These are phyloP conservation scores for Urosaurus nigricauda DNA, from an alignment of 2,797 vertebrate species.

Conservation along the genomic window DNA sequence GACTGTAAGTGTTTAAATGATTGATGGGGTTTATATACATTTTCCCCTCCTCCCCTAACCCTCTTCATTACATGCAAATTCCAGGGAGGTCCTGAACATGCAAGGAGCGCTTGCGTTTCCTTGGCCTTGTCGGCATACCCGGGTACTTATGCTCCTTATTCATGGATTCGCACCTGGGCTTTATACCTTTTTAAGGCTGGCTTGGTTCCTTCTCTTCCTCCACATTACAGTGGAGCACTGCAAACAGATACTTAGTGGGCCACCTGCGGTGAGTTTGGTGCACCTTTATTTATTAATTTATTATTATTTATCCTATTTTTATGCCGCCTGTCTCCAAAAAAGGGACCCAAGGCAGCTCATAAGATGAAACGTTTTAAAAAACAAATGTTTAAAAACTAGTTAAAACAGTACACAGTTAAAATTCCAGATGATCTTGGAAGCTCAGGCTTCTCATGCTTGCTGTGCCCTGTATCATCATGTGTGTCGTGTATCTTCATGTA, in stretches of 20 bases:
- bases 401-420: too few species aligned
- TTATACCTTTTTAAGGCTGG: constrained; percentile 51
- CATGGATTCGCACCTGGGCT: constrained; percentile 40
- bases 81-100: constrained; percentile 76
- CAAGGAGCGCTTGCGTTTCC: constrained; percentile 63
- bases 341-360: too few species aligned
- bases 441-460: not conserved
- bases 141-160: constrained; percentile 60
- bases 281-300: not conserved
- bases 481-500: too few species aligned
- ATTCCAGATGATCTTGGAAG: not conserved
- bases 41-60: constrained; percentile 62
- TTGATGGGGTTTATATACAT: constrained; percentile 71
- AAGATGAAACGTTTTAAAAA: too few species aligned
- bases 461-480: not conserved
- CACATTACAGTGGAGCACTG: constrained; percentile 8
- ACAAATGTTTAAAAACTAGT: too few species aligned
- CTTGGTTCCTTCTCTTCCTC: constrained; percentile 38
- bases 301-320: too few species aligned
- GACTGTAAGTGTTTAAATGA: constrained; percentile 83
- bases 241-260: not conserved
- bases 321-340: too few species aligned
- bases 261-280: constrained; percentile 18
- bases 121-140: constrained; percentile 55
- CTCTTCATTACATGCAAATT: constrained; percentile 77